These are phyloP conservation scores for Pipa parva DNA, from an alignment of 2,113 vertebrate species.

Conservation along the genomic window DNA sequence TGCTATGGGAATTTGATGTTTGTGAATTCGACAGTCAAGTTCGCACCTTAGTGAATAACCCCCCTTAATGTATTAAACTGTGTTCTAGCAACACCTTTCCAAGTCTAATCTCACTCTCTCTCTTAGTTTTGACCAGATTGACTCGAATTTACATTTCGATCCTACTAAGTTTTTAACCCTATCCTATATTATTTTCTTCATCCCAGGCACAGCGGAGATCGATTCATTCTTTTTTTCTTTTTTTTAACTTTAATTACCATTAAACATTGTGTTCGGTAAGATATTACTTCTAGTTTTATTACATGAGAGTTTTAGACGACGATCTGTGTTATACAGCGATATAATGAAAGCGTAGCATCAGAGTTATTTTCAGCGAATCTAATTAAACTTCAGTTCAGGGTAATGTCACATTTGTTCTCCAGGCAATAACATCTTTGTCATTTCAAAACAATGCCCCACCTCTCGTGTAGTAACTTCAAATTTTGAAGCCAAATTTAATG, in stretches of 20 bases:
- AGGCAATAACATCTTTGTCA: slow-evolving; percentile 43
- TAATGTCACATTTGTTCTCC: slow-evolving; percentile 55
- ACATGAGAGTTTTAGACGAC: slow-evolving; percentile 1
- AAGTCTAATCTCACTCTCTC: too few relatives aligned
- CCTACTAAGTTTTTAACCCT: background rate
- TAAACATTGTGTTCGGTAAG: background rate
- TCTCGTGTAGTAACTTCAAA: slow-evolving; percentile 51
- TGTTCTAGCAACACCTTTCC: too few relatives aligned
- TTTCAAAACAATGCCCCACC: slow-evolving; percentile 46
- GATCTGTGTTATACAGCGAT: slow-evolving; percentile 11
- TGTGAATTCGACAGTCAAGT: too few relatives aligned
- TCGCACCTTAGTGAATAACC: too few relatives aligned
- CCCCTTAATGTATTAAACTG: too few relatives aligned
- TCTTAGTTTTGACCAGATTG: background rate
- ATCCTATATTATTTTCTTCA: background rate
- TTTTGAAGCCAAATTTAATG: slow-evolving; percentile 54
- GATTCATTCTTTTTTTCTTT: background rate
- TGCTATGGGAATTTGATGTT: too few relatives aligned
- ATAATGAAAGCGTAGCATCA: slow-evolving; percentile 25
- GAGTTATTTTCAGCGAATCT: slow-evolving; percentile 53
- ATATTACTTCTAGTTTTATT: slow-evolving; percentile 26
- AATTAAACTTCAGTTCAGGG: slow-evolving; percentile 52
- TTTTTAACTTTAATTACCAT: too few relatives aligned
- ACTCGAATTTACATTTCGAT: background rate
- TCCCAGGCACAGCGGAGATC: background rate